These are phyloP conservation scores for Dreissena polymorpha DNA, from an alignment of 1,140 invertebrate species.

Conservation along the genomic window DNA sequence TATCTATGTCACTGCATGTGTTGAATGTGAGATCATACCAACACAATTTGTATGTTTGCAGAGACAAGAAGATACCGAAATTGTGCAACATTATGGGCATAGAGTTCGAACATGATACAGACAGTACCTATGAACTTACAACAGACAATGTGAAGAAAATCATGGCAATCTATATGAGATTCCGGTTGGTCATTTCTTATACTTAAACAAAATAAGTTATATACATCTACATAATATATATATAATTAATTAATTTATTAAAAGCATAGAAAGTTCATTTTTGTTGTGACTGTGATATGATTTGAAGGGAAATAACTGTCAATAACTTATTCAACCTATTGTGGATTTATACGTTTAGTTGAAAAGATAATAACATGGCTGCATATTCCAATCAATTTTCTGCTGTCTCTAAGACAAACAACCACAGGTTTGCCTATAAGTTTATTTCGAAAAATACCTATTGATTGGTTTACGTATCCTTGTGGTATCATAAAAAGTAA, in stretches of 20 bases:
- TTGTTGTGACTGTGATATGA: neutral
- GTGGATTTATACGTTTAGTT: neutral
- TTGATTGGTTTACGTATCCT: neutral
- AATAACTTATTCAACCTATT: too few species aligned
- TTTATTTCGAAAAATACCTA: neutral
- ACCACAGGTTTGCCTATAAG: too few species aligned
- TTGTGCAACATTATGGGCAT: slow-evolving; percentile 65
- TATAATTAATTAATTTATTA: neutral
- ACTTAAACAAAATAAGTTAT: neutral
- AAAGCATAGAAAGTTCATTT: neutral
- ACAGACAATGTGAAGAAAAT: slow-evolving; percentile 76
- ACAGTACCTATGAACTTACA: slow-evolving; percentile 72
- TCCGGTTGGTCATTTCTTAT: slow-evolving; percentile 59
- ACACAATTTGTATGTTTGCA: neutral
- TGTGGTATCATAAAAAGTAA: neutral
- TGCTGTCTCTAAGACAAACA: too few species aligned
- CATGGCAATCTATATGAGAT: slow-evolving; percentile 74
- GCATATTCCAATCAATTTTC: too few species aligned
- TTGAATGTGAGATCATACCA: too few species aligned
- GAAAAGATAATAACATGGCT: neutral
- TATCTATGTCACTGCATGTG: too few species aligned
- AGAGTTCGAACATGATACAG: slow-evolving; percentile 64
- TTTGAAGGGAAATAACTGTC: too few species aligned
- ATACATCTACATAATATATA: slow-evolving; percentile 15
- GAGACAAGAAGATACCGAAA: slow-evolving; percentile 50